Evolutionary conservation across 2,888 invertebrate species (phyloP).

Genomic region (Auanema sp.): DNA sequence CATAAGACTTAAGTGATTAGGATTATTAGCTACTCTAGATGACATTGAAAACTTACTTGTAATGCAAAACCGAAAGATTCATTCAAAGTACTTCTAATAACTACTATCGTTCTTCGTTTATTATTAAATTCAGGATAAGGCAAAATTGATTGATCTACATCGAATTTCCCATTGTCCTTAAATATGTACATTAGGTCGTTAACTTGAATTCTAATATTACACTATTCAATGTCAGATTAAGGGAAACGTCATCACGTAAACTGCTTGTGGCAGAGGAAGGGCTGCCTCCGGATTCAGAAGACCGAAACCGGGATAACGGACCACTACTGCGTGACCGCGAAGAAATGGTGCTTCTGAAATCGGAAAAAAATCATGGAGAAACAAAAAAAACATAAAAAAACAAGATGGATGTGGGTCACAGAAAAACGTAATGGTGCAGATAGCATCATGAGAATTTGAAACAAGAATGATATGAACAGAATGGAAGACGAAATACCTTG

Average conservation of each 20-base stretch:
- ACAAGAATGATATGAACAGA: too few relatives aligned
- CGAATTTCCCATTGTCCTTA: conserved; percentile 66
- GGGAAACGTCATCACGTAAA: conserved; percentile 1
- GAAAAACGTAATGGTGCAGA: too few relatives aligned
- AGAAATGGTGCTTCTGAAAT: neutral
- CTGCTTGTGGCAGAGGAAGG: neutral
- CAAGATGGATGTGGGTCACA: too few relatives aligned
- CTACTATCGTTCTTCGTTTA: conserved; percentile 76
- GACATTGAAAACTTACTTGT: conserved; percentile 70
- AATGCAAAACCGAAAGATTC: conserved; percentile 91
- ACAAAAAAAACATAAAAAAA: too few relatives aligned
- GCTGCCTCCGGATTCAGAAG: neutral
- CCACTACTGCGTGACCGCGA: neutral
- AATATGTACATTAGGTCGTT: neutral
- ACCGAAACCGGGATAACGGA: neutral
- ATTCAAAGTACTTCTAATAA: conserved; percentile 66
- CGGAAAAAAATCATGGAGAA: neutral
- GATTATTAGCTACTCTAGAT: neutral
- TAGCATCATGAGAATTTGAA: too few relatives aligned
- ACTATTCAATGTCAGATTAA: neutral
- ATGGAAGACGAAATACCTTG: too few relatives aligned
- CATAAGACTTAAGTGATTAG: conserved; percentile 78
- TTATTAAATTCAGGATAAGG: conserved; percentile 82
- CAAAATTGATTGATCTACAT: conserved; percentile 75
- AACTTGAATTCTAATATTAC: neutral